Evolutionary conservation across 2,888 invertebrate genomes (phyloP).

Genomic region (Galerucella calmariensis): DNA sequence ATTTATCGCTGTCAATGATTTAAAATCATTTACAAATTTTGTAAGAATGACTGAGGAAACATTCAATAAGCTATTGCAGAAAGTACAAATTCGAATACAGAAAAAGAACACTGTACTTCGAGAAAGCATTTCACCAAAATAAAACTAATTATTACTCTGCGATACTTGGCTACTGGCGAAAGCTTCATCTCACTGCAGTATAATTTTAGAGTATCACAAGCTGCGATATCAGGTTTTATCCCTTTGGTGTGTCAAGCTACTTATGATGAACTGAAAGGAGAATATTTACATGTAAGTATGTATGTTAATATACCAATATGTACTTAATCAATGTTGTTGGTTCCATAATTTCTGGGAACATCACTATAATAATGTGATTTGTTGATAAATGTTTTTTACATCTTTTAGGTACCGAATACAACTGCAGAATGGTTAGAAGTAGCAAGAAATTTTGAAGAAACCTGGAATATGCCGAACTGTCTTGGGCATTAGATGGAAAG

Average conservation of each 20-base stretch:
- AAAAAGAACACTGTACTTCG: conserved; percentile 10
- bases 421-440: conserved; percentile 24
- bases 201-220: no score
- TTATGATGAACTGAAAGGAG: conserved; percentile 21
- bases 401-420: conserved; percentile 23
- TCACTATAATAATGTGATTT: background rate
- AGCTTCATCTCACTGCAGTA: no score
- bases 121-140: conserved; percentile 13
- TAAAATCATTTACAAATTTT: background rate
- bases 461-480: conserved; percentile 16
- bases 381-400: conserved; percentile 8
- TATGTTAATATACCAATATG: no score
- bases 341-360: no score
- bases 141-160: conserved; percentile 15
- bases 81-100: conserved; percentile 14
- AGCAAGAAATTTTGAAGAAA: conserved; percentile 22
- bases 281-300: background rate
- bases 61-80: background rate
- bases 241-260: conserved; percentile 17
- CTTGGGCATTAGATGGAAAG: no score
- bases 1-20: no score
- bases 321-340: no score
- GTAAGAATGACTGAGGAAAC: background rate
- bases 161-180: background rate
- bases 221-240: conserved; percentile 6